phyloP scores from a whole-genome alignment of 2,113 vertebrate genomes.

The Candoia aspera region DNA sequence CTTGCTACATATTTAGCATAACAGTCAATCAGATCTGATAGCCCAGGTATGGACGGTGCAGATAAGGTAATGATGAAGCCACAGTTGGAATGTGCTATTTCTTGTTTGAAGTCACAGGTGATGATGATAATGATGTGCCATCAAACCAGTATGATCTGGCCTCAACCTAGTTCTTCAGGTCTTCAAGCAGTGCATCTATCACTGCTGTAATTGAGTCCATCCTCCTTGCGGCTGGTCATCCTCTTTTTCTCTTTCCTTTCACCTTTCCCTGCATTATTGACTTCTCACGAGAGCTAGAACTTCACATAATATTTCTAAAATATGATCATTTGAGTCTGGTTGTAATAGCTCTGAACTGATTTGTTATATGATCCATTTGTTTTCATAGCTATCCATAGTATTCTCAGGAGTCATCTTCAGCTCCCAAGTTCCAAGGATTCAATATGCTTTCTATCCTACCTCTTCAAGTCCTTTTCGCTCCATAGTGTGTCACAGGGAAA shows the following conservation, averaged over 20 bases:
- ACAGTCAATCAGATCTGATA: background rate
- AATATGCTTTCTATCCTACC: background rate
- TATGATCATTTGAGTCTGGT: background rate
- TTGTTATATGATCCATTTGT: background rate
- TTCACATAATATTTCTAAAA: background rate
- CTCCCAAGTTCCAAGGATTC: background rate
- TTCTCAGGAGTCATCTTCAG: background rate
- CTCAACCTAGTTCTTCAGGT: background rate
- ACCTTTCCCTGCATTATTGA: background rate
- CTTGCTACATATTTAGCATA: background rate
- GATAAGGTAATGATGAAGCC: background rate
- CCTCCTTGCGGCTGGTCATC: background rate
- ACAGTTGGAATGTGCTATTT: background rate
- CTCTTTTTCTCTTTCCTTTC: background rate
- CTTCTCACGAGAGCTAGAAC: background rate
- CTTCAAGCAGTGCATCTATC: background rate
- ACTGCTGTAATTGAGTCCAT: background rate
- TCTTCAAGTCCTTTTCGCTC: background rate
- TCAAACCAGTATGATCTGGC: background rate
- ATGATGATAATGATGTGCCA: background rate
- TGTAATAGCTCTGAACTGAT: background rate
- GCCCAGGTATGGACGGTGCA: background rate
- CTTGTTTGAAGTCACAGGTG: background rate
- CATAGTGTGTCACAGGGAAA: background rate
- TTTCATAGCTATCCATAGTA: background rate